Base-by-base conservation (phyloP, 2,113 vertebrate species). In the Petrocephalus microphthalmus region DNA sequence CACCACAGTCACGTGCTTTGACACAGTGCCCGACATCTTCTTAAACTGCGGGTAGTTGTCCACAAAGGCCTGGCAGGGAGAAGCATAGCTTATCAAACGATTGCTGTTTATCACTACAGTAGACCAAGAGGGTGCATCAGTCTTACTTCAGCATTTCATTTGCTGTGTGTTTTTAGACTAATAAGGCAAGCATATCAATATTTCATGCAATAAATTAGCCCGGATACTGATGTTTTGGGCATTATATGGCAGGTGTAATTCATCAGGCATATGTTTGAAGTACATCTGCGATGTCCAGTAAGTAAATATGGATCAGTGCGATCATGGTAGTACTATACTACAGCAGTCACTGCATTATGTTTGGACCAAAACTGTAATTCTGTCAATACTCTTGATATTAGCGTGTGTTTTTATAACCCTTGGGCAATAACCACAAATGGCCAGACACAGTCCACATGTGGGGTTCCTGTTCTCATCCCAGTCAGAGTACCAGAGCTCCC, bases 31-130 rank as follows among this genome's bases (percentile, higher is more conserved):
- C 0, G 98, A 99, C 98, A 99, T 99, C 95, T 99, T 99, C 95
- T 97, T 98, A 91, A 99, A 99, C 95, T 99, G 98, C 0, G 98
- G 98, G 90, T 99, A 99, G 90, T 98, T 99, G 90, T 99, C 98
- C 85, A 99, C 98, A 37, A 99, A 99, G 0, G 98, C 98, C 98
- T 99, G 93, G 0, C 71, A 7, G 49, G 81, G 22, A n/a, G 5
- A 49, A 5, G 6, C 45, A 29, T 84, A 90, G 0, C 78, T 64
- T 29, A 64, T 64, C 60, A 29, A 29, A 67, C 7, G 1, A 64
- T 64, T 22, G 25, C 60, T 29, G 60, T 67, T 67, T 67, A 13
- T 67, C n/a, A 67, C 25, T 67, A 71, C n/a, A 71, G 64, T 20
- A 52, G 37, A 15, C 8, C 29, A 87, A 22, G 20, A 78, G 42